A percentile compares a stretch with the other conserved stretches of the same genome.
These are phyloP conservation scores for Drosophila ironensis DNA, from an alignment of 1,140 invertebrate genomes.

Conservation along the genomic window DNA sequence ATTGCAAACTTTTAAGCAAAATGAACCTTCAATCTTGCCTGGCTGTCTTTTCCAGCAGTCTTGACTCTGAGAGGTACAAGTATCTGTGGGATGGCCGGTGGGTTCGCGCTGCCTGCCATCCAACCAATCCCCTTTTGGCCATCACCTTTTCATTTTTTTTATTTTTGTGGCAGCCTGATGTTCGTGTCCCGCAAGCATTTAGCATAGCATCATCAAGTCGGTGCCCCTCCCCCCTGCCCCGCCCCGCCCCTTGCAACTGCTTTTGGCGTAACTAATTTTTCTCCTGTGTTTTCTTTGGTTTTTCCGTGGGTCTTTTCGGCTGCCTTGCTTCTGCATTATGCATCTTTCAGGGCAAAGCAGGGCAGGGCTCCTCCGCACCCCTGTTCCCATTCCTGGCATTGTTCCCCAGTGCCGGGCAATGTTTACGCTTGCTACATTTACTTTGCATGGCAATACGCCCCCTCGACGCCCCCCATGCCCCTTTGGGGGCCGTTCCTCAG, in stretches of 20 bases:
- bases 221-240: not conserved
- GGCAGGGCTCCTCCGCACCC: not conserved
- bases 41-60: not conserved
- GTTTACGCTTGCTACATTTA: conserved; percentile 78
- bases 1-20: not conserved
- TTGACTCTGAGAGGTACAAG: conserved; percentile 8
- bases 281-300: conserved; percentile 57
- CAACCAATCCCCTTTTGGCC: not conserved
- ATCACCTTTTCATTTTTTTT: conserved; percentile 5
- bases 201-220: conserved; percentile 61
- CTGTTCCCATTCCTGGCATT: conserved; percentile 31
- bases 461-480: not conserved
- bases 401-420: conserved; percentile 62
- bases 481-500: not conserved
- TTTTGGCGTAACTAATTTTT: conserved; percentile 79
- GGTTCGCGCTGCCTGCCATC: not conserved
- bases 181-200: conserved; percentile 76
- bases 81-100: conserved; percentile 5
- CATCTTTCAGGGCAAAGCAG: conserved; percentile 40
- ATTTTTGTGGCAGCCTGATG: conserved; percentile 30
- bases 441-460: conserved; percentile 62
- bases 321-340: conserved; percentile 64
- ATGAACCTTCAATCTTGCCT: not conserved
- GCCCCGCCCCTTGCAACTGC: conserved; percentile 40
- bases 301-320: conserved; percentile 21